These are phyloP conservation scores for Oryzias curvinotus DNA, from an alignment of 2,113 vertebrate species.

Conservation along the genomic window DNA sequence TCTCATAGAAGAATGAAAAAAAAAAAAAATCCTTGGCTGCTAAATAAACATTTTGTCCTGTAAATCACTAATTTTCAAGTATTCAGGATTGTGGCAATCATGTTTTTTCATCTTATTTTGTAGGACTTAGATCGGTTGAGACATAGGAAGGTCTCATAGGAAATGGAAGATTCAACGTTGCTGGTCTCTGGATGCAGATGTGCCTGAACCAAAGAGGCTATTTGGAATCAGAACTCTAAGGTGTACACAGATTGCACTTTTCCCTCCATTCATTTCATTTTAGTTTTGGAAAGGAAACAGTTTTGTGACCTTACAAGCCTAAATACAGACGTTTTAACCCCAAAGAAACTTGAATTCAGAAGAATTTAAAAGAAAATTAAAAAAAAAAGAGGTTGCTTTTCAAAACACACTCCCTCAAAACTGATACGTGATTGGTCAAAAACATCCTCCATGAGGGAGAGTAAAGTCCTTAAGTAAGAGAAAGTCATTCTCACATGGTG, in stretches of 20 bases:
- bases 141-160: constrained; percentile 20
- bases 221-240: constrained; percentile 59
- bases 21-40: constrained; percentile 40
- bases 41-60: constrained; percentile 24
- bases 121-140: constrained; percentile 40
- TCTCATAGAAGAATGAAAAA: constrained; percentile 30
- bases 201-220: constrained; percentile 90
- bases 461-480: neutral
- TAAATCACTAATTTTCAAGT: constrained; percentile 65
- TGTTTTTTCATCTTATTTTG: constrained; percentile 18
- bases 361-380: constrained; percentile 2
- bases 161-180: constrained; percentile 59
- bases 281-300: constrained; percentile 33
- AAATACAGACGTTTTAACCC: constrained; percentile 8
- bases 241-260: constrained; percentile 43
- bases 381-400: constrained; percentile 15
- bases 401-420: neutral
- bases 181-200: constrained; percentile 73
- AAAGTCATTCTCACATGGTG: constrained; percentile 27
- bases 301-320: constrained; percentile 20
- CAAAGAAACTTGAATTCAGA: constrained; percentile 13
- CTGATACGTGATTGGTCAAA: constrained; percentile 4
- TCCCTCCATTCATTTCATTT: constrained; percentile 40
- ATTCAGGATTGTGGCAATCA: constrained; percentile 65
- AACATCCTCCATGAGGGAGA: constrained; percentile 6